Base-by-base conservation (phyloP, 2,888 invertebrate species). In the Cataglyphis albicans region DNA sequence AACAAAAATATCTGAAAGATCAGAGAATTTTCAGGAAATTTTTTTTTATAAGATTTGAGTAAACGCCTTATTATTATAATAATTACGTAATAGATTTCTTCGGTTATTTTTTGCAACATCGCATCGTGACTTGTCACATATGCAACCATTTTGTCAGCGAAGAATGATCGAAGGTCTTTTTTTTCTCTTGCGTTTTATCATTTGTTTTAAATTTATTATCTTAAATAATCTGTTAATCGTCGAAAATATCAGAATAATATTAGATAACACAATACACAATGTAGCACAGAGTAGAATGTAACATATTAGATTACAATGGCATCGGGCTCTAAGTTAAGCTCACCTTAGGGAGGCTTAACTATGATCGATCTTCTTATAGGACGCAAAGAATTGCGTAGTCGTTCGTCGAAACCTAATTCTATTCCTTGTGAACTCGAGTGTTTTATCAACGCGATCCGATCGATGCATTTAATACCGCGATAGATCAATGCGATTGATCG, bases 391-490 rank as follows among this genome's bases (percentile, higher is more conserved):
- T 70, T 32, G 35, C 59, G 38, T 57, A 18, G 25, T 52, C 7
- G 48, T 35, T 38, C n/a, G 25, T 64, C 44, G 61, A 48, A 55
- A 25, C 25, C 61, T 81, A 78, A 84, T 82, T 82, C 83, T 73
- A 67, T 84, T 86, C 75, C 44, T 82, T n/a, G 65, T 83, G 83
- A 84, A 82, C 78, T 74, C 44, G 38, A 84, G 65, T 57, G 67
- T 83, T 89, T 82, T 83, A 88, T 86, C 89, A 59, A 70, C 29
- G 1, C 9, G 9, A 7, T 21, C 29, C 89, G 78, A 83, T 89
- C 84, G 82, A 38, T 9, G 57, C 44, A 63, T 73, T 83, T 78
- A 41, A 44, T 59, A 83, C 55, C n/a, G 35, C 32, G 61, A 83
- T 81, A 57, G 59, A 68, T 67, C 55, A 63, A 68, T 82, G 67